Conservation (phyloP, 2,888 invertebrate species). For the Villa cingulata region DNA sequence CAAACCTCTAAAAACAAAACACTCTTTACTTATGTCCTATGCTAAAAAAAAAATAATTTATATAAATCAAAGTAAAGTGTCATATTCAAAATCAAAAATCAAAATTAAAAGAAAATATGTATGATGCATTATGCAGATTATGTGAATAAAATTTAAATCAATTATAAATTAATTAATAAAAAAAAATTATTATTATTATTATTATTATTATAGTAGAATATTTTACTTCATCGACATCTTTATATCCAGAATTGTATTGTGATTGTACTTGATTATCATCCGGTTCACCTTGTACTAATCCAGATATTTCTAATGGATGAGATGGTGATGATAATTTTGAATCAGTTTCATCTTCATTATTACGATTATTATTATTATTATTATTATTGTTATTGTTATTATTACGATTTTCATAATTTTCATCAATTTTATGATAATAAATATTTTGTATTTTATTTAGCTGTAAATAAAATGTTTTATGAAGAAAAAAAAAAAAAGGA, state of each 20-base stretch:
- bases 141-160: too few relatives aligned
- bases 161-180: too few relatives aligned
- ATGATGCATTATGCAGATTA: too few relatives aligned
- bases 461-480: neutral
- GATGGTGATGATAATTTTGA: conserved; percentile 13
- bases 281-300: conserved; percentile 31
- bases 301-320: conserved; percentile 33
- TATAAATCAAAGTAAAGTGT: too few relatives aligned
- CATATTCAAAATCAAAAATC: too few relatives aligned
- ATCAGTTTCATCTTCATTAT: neutral
- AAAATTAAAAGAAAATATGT: too few relatives aligned
- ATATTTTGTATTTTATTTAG: neutral
- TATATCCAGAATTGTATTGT: too few relatives aligned
- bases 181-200: too few relatives aligned
- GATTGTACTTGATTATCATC: conserved; percentile 38
- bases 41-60: too few relatives aligned
- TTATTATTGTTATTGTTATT: neutral
- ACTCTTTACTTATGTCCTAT: too few relatives aligned
- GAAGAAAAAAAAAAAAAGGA: neutral
- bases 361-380: neutral
- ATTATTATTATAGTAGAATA: conserved; percentile 14
- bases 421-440: neutral
- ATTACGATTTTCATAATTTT: neutral
- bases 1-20: too few relatives aligned
- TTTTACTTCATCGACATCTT: too few relatives aligned